Base-by-base conservation (phyloP, 2,888 invertebrate species). In the Rhorus exstirpatorius region DNA sequence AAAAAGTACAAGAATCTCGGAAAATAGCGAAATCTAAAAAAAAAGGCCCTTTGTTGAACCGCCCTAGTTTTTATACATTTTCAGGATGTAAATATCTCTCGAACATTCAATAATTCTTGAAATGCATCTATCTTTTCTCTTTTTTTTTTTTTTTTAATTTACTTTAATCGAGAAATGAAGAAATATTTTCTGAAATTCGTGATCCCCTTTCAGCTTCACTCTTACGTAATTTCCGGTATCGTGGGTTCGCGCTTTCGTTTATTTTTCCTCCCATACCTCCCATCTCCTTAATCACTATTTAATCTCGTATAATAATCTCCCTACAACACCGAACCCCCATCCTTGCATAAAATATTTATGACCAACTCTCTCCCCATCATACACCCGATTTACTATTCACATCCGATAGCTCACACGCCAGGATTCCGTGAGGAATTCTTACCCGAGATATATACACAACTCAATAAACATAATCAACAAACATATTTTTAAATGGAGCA, bases 161-260 rank as follows among this genome's bases (percentile, higher is more conserved):
- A 7, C 10, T 4, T 2, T 6, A 31, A 21, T 38, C 53, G 17
- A 24, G 38, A 1, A 51, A n/a, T 12, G 49, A 35, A 67, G 41
- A 72, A 67, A 60, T 41, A 51, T n/a, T 79, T 67, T 14, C 26
- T 46, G 21, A 71, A 81, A 55, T 67, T 60, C 41, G n/a, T 49
- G 31, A 71, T 60, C 19, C 44, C 49, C 51, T 14, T 75, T 1
- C 21, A 70, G 21, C 41, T 46, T 53, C 51, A 17, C 4, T 19
- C 38, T 81, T 76, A 24, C 60, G 58, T 35, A 76, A 81, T 58
- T 81, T 81, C 75, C 81, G 70, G 75, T 75, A 24, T 7, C 10
- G 21, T 63, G 51, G 17, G 44, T 51, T 46, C 7, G 8, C 51
- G 71, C 71, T 81, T 71, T 76, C 71, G 41, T 65, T 71, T 71